phyloP scores from a whole-genome alignment of 2,797 vertebrate species.

The Enteromius fasciolatus region DNA sequence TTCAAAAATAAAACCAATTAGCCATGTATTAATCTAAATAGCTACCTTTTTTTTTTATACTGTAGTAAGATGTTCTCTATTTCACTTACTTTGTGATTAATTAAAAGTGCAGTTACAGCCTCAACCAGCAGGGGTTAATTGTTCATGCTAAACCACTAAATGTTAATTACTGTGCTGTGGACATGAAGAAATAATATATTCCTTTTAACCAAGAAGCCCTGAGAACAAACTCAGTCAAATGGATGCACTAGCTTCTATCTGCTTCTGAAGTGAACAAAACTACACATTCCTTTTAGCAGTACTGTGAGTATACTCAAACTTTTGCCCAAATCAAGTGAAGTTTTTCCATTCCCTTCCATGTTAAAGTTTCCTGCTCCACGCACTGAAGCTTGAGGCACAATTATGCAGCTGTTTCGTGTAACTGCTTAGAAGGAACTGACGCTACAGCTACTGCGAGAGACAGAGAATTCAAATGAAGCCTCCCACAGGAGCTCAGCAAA shows the following conservation, averaged over 20 bases:
- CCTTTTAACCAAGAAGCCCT: background rate
- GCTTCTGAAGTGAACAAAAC: conserved; percentile 12
- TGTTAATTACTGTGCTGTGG: background rate
- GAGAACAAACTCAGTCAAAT: background rate
- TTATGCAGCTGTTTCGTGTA: conserved; percentile 57
- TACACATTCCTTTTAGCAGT: conserved; percentile 26
- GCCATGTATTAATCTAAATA: background rate
- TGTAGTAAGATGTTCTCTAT: too few relatives aligned
- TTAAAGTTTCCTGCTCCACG: conserved; percentile 35
- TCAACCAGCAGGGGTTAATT: background rate
- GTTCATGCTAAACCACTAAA: background rate
- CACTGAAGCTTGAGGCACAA: conserved; percentile 56
- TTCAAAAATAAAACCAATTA: background rate
- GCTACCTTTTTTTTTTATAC: background rate
- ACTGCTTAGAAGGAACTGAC: conserved; percentile 57
- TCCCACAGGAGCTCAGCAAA: conserved; percentile 60
- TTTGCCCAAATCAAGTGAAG: conserved; percentile 44
- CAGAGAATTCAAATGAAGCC: conserved; percentile 60
- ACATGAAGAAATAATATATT: background rate
- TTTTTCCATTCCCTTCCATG: conserved; percentile 46
- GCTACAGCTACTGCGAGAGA: conserved; percentile 52
- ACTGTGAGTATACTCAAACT: conserved; percentile 31
- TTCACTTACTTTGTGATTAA: too few relatives aligned
- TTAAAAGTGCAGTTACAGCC: background rate
- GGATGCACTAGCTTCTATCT: background rate